Evolutionary conservation across 2,888 invertebrate species (phyloP).

Genomic region (Idaea aversata): DNA sequence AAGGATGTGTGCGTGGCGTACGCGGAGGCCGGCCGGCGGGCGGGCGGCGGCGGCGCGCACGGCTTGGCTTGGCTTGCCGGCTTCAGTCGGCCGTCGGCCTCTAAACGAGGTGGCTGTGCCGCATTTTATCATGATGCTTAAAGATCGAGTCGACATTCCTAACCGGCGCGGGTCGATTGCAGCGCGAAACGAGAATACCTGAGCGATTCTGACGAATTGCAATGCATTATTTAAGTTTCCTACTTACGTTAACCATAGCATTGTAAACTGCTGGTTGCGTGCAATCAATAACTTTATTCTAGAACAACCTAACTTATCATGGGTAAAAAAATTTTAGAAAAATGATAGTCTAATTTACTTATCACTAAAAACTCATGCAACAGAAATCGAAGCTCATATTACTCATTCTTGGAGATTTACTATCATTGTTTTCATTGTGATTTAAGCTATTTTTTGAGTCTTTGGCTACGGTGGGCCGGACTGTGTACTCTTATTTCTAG

Average conservation of each 20-base stretch:
- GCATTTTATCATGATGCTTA: constrained; percentile 48
- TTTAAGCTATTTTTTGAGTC: no score
- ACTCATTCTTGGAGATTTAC: no score
- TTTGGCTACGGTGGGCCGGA: no score
- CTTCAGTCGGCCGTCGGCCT: constrained; percentile 54
- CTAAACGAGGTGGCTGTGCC: constrained; percentile 41
- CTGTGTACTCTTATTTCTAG: no score
- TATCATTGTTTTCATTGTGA: no score
- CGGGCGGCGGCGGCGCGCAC: constrained; percentile 19
- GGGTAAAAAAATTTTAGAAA: no score
- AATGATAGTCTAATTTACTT: no score
- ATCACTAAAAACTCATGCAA: no score
- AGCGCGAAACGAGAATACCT: constrained; percentile 74
- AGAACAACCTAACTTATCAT: no score
- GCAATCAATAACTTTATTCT: constrained; percentile 12
- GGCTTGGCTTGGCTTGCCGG: constrained; percentile 12
- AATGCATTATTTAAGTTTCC: constrained; percentile 51
- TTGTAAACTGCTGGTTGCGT: constrained; percentile 12
- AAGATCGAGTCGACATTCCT: constrained; percentile 71
- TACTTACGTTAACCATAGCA: constrained; percentile 37
- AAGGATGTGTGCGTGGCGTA: constrained; percentile 58
- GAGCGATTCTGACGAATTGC: constrained; percentile 69
- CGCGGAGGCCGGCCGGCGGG: constrained; percentile 36
- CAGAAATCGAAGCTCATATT: no score
- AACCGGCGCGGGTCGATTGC: constrained; percentile 55